phyloP scores from a whole-genome alignment of 2,797 vertebrate species.

The Anabacerthia variegaticeps region DNA sequence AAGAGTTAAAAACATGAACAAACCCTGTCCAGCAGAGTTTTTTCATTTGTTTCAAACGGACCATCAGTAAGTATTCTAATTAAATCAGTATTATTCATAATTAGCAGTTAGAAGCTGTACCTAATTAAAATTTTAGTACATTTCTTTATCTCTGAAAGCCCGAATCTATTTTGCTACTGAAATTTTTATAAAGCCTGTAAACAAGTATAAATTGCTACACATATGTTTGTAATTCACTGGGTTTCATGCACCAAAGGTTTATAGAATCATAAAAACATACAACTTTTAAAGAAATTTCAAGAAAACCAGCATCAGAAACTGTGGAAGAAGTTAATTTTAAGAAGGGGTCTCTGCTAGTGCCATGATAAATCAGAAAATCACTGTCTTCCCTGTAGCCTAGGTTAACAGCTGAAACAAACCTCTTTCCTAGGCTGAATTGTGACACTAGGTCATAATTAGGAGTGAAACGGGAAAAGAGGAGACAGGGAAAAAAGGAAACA shows the following conservation, averaged over 20 bases:
- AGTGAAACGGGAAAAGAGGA: neutral
- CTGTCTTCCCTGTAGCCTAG: neutral
- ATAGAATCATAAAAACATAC: neutral
- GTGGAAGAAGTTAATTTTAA: neutral
- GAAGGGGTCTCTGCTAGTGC: neutral
- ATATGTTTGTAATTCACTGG: neutral
- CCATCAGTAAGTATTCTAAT: constrained; percentile 5
- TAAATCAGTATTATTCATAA: constrained; percentile 49
- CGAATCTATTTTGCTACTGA: constrained; percentile 38
- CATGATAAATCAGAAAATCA: neutral
- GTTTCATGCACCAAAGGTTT: neutral
- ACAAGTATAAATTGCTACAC: constrained; percentile 36
- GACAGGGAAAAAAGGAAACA: neutral
- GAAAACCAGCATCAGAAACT: neutral
- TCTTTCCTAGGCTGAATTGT: neutral
- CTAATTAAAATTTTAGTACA: constrained; percentile 66
- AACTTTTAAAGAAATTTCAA: neutral
- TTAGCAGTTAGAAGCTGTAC: constrained; percentile 33
- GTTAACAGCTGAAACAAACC: neutral
- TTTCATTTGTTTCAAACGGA: neutral
- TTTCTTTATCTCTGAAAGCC: constrained; percentile 49
- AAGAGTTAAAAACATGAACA: neutral
- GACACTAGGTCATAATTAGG: neutral
- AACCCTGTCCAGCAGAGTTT: neutral
- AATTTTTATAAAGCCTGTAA: constrained; percentile 62